Conservation (phyloP, 2,888 invertebrate genomes). For the Brachynemurus nebulosus region DNA sequence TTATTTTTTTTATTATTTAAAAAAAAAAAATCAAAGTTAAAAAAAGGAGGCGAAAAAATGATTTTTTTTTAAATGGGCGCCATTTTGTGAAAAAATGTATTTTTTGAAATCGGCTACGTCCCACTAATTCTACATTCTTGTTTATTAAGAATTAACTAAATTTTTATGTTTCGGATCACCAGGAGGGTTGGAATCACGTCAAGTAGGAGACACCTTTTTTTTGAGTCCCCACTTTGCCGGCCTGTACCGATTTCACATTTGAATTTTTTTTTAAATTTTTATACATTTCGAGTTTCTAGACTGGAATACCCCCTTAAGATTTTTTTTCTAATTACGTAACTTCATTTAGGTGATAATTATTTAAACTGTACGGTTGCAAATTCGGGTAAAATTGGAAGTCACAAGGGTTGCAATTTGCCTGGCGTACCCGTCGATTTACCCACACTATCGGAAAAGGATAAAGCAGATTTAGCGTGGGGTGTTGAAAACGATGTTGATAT, state of each 20-base stretch:
- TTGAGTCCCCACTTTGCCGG: too few species aligned
- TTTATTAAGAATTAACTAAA: too few species aligned
- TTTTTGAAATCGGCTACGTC: too few species aligned
- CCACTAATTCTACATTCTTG: too few species aligned
- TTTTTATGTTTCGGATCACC: too few species aligned
- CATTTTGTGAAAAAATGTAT: too few species aligned
- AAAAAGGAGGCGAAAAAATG: too few species aligned
- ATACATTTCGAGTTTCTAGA: neutral
- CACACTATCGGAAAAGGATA: conserved; percentile 31
- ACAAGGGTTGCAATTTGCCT: conserved; percentile 39
- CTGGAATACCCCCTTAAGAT: too few species aligned
- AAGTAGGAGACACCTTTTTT: too few species aligned
- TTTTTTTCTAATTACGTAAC: too few species aligned
- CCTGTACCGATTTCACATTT: neutral
- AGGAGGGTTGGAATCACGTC: too few species aligned
- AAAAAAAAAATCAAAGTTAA: conserved; percentile 46
- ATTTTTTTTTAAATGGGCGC: too few species aligned
- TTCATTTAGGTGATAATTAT: conserved; percentile 33
- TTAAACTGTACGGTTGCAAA: conserved; percentile 37
- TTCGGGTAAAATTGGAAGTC: conserved; percentile 38
- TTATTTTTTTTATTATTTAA: conserved; percentile 40
- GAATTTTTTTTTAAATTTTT: neutral
- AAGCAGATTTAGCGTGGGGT: conserved; percentile 40
- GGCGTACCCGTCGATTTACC: conserved; percentile 35
- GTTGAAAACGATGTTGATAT: conserved; percentile 58